Conservation (phyloP, 2,888 invertebrate genomes). For the Cephus pulcher region DNA sequence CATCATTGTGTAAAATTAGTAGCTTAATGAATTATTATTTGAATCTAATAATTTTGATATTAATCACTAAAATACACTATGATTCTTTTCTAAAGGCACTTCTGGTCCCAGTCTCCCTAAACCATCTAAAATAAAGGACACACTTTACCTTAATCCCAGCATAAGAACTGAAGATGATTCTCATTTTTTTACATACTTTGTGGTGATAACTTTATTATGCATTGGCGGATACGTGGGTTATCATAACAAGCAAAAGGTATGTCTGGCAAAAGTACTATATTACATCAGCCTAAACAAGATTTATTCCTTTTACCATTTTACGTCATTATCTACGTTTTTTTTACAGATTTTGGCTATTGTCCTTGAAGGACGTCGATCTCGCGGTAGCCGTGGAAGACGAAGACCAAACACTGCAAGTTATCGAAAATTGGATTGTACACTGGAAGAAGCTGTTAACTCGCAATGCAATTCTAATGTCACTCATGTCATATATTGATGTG, state of each 20-base stretch:
- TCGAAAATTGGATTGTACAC: slow-evolving; percentile 74
- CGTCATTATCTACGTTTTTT: slow-evolving; percentile 17
- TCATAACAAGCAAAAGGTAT: slow-evolving; percentile 76
- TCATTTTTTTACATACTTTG: slow-evolving; percentile 78
- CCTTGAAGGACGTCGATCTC: slow-evolving; percentile 71
- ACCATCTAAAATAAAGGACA: slow-evolving; percentile 9
- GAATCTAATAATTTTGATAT: background rate
- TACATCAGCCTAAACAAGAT: background rate
- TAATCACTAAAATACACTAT: background rate
- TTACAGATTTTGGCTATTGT: slow-evolving; percentile 74
- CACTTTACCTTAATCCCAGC: slow-evolving; percentile 19
- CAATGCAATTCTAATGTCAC: slow-evolving; percentile 70
- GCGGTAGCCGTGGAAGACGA: slow-evolving; percentile 64
- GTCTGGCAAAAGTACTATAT: slow-evolving; percentile 10
- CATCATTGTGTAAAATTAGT: background rate
- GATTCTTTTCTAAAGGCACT: background rate
- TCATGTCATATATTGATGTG: slow-evolving; percentile 70
- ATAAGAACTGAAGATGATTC: slow-evolving; percentile 69
- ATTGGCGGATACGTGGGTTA: slow-evolving; percentile 74
- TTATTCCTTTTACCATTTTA: background rate
- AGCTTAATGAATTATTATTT: background rate
- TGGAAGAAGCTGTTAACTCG: slow-evolving; percentile 77
- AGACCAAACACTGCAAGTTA: slow-evolving; percentile 75
- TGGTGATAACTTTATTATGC: slow-evolving; percentile 72
- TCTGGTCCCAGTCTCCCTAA: background rate